Percentiles rank a stretch among this genome's conserved stretches.
phyloP scores from a whole-genome alignment of 2,113 vertebrate genomes.

The human (Homo sapiens) region GRCh38 chr18:79501501-79502000 shows the following conservation, averaged over 20 bases:
- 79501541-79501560: neutral
- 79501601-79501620: neutral
- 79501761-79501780: neutral
- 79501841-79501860: neutral
- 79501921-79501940: neutral
- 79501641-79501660: neutral
- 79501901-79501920: neutral
- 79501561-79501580: neutral
- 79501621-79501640: neutral
- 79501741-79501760: neutral
- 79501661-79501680: neutral
- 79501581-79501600: neutral
- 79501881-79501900: neutral
- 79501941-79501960: neutral
- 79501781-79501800: neutral
- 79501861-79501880: neutral
- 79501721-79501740: neutral
- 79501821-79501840: neutral
- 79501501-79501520: neutral
- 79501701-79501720: neutral
- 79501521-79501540: neutral
- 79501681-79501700: neutral
- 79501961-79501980: neutral
- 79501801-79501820: too few relatives aligned
- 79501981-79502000: neutral